Conservation (phyloP, 2,113 vertebrate genomes). For the Ailurus styani region DNA sequence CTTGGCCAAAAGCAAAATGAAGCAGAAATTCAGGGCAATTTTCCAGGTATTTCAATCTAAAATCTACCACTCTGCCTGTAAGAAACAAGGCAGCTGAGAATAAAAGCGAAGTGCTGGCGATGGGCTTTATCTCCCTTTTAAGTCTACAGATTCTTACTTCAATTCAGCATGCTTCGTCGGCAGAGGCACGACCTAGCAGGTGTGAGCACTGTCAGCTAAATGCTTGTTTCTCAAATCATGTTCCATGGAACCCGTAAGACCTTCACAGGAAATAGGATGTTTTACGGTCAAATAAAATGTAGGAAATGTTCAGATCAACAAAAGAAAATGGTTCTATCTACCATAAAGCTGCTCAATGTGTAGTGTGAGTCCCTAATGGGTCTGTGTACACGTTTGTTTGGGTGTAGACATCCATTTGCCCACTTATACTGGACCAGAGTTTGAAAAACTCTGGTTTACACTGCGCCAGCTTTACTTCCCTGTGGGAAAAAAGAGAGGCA, state of each 20-base stretch:
- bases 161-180: not conserved
- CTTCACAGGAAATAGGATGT: not conserved
- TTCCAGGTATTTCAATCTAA: not conserved
- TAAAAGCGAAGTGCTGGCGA: not conserved
- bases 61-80: not conserved
- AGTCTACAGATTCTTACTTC: not conserved
- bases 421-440: not conserved
- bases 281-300: not conserved
- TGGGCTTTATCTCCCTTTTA: not conserved
- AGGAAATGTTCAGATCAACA: not conserved
- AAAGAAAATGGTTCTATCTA: not conserved
- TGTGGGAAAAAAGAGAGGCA: not conserved
- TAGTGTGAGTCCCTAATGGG: not conserved
- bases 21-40: not conserved
- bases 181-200: not conserved
- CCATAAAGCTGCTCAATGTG: not conserved
- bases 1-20: constrained; percentile 21
- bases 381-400: not conserved
- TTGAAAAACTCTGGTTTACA: not conserved
- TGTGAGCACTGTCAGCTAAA: not conserved
- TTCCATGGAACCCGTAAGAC: not conserved
- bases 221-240: not conserved
- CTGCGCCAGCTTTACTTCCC: not conserved
- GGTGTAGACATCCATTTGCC: too few species aligned
- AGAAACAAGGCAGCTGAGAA: not conserved